Evolutionary conservation across 2,797 vertebrate genomes (phyloP).

Genomic region (Acipenser transmontanus): DNA sequence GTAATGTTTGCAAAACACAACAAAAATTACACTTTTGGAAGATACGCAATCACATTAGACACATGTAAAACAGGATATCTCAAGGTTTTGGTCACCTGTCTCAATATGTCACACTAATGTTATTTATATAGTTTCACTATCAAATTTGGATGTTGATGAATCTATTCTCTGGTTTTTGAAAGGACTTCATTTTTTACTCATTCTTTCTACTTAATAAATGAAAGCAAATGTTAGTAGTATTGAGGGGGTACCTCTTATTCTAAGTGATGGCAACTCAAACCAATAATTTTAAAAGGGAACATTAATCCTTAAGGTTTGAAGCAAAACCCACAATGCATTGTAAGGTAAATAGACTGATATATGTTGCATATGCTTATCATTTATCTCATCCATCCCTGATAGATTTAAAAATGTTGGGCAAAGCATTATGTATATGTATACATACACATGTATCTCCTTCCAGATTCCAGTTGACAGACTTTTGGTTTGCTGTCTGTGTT

Average conservation of each 20-base stretch:
- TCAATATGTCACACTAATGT: neutral
- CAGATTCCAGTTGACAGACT: neutral
- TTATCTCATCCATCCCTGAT: too few species aligned
- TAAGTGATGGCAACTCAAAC: neutral
- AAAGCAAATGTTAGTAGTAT: neutral
- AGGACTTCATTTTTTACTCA: neutral
- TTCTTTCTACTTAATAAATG: neutral
- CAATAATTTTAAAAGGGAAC: neutral
- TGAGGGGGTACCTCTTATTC: neutral
- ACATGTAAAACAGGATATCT: neutral
- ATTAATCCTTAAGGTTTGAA: too few species aligned
- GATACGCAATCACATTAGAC: too few species aligned
- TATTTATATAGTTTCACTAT: neutral
- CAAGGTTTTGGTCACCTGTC: neutral
- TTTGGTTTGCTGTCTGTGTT: neutral
- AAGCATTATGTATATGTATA: neutral
- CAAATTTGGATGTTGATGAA: slow-evolving; percentile 1
- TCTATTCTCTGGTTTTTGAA: too few species aligned
- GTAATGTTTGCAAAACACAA: too few species aligned
- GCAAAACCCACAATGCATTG: too few species aligned
- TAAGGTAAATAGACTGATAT: too few species aligned
- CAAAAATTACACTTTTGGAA: too few species aligned
- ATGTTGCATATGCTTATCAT: too few species aligned
- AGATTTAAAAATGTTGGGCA: too few species aligned
- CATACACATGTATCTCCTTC: neutral